phyloP scores from a whole-genome alignment of 2,797 vertebrate genomes.

The Podargus strigoides region DNA sequence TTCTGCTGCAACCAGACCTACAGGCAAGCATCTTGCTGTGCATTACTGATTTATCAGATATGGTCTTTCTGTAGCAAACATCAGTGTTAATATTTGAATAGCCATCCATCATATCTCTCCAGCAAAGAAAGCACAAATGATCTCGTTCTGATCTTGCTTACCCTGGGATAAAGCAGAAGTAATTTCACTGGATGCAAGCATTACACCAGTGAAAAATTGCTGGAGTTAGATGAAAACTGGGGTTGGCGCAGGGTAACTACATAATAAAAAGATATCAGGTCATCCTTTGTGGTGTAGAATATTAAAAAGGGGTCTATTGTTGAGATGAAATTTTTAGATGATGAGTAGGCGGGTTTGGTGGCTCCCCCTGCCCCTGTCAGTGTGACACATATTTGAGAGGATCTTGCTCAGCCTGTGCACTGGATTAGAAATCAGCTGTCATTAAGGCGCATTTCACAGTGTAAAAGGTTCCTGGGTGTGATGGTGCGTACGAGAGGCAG shows the following conservation, averaged over 20 bases:
- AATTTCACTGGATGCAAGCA: not conserved
- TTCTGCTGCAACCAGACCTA: not conserved
- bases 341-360: not conserved
- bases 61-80: not conserved
- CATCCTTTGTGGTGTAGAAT: not conserved
- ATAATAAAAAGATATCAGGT: not conserved
- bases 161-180: not conserved
- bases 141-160: not conserved
- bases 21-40: not conserved
- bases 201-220: not conserved
- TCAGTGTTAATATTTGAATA: conserved; percentile 15
- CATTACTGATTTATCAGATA: not conserved
- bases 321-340: not conserved
- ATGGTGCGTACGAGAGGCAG: conserved; percentile 69
- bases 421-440: conserved; percentile 84
- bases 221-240: not conserved
- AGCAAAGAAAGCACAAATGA: not conserved
- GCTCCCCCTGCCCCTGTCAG: not conserved
- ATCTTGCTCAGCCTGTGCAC: conserved; percentile 25
- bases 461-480: conserved; percentile 73
- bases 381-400: conserved; percentile 2
- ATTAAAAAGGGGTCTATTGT: not conserved
- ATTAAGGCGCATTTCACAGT: conserved; percentile 15
- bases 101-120: not conserved
- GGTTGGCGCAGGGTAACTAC: not conserved